These are phyloP conservation scores for Syngnathoides biaculeatus DNA, from an alignment of 2,113 vertebrate species.

Conservation along the genomic window DNA sequence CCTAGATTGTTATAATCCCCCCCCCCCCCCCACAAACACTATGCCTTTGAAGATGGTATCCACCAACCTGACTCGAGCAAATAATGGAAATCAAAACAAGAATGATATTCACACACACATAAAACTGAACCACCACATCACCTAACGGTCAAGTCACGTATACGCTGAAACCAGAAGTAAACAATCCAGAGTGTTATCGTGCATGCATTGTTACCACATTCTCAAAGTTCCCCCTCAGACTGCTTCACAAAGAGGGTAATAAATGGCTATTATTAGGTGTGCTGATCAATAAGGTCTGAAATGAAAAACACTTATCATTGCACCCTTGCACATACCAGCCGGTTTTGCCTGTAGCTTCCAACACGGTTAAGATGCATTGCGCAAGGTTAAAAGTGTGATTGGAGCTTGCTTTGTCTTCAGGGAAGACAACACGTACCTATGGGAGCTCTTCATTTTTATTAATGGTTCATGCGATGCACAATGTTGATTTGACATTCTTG, in stretches of 20 bases:
- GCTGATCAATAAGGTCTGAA: slow-evolving; percentile 60
- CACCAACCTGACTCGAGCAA: no score
- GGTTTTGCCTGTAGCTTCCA: slow-evolving; percentile 15
- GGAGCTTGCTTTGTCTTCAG: slow-evolving; percentile 16
- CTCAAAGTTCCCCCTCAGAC: not conserved
- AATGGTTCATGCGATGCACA: not conserved
- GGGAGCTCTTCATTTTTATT: slow-evolving; percentile 35
- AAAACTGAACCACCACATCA: not conserved
- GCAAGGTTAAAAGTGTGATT: slow-evolving; percentile 11
- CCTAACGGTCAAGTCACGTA: not conserved
- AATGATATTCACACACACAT: not conserved
- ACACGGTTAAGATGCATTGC: slow-evolving; percentile 24
- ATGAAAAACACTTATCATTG: slow-evolving; percentile 63
- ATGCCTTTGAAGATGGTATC: no score
- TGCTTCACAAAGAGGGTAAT: slow-evolving; percentile 22
- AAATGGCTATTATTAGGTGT: slow-evolving; percentile 46
- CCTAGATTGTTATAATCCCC: no score
- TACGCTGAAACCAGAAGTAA: not conserved
- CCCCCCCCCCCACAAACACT: no score
- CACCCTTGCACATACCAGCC: not conserved
- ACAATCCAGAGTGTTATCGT: not conserved
- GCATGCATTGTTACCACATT: not conserved
- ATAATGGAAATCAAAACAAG: not conserved
- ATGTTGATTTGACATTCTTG: slow-evolving; percentile 2
- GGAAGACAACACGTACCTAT: slow-evolving; percentile 26